These are phyloP conservation scores for Microtus montanus DNA, from an alignment of 2,113 vertebrate species.

Conservation along the genomic window DNA sequence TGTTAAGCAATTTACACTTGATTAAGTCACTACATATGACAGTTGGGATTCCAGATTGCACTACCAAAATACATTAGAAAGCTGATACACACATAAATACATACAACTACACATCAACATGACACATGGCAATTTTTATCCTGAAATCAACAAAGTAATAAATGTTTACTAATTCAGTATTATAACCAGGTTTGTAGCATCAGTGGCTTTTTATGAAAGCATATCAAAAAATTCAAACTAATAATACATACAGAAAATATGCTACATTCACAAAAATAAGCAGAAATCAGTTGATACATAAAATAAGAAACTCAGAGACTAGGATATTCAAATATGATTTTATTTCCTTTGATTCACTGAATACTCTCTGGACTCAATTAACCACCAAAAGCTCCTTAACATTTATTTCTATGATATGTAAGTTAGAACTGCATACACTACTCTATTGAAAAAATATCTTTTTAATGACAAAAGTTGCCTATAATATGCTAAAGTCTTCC, in stretches of 20 bases:
- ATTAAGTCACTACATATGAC: conserved; percentile 69
- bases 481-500: conserved; percentile 7
- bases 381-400: background rate
- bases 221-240: conserved; percentile 25
- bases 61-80: conserved; percentile 59
- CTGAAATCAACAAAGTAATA: conserved; percentile 2
- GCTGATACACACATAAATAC: background rate
- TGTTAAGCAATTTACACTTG: conserved; percentile 71
- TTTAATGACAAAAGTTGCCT: conserved; percentile 15
- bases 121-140: conserved; percentile 30
- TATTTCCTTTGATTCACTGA: background rate
- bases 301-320: conserved; percentile 29
- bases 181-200: background rate
- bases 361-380: background rate
- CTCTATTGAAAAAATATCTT: background rate
- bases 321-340: background rate
- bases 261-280: conserved; percentile 16
- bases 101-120: conserved; percentile 34
- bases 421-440: conserved; percentile 6
- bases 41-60: conserved; percentile 46
- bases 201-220: background rate
- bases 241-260: conserved; percentile 19
- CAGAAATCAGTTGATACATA: background rate
- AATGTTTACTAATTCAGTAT: conserved; percentile 25
- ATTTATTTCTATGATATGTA: conserved; percentile 45